Evolutionary conservation across 2,888 invertebrate species (phyloP), one percentile per base, ranked within the genome.

Genomic region (Pyrrhia umbra): DNA sequence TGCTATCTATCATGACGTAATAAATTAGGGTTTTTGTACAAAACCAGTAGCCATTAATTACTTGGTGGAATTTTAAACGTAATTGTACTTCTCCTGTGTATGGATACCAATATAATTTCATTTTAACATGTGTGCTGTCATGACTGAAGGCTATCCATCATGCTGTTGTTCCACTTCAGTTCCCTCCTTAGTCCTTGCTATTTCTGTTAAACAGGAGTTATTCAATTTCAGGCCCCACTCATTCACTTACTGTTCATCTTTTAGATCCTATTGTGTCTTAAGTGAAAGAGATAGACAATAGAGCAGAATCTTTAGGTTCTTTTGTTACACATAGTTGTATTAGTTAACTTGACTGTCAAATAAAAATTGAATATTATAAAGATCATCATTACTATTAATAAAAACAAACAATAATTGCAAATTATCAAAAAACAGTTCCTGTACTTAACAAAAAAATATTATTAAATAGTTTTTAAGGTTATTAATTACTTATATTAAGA

Each of bases 1-100:
- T 79, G 68, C 77, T 83, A 80, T 79, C 79, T 78, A 80, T 80
- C 79, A 82, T 90, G 90, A 89, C 90, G 88, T 90, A 89, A 90
- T 89, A 82, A 83, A 82, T 79, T 75, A 69, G 46, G 68, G 79
- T 68, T 73, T 70, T 75, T 66, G 54, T 61, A 58, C 47, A 59
- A 47, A 76, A 75, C 58, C 55, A 71, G 61, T 50, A 70, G 43
- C 43, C 47, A 71, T 54, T 65, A 61, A 58, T 60, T 61, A 46
- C 55, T 56, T 47, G 21, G 40, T 46, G 16, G 50, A 57, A 61
- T 67, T 62, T 57, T 15, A 20, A 46, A 45, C 20, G 37, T 54
- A 56, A 62, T 61, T 45, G 15, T 58, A 47, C 57, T 30, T 34
- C 18, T 49, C 25, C 37, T 30, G 10, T 46, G 52, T 18, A 16